phyloP scores from a whole-genome alignment of 2,888 invertebrate species.

The Zeuzera pyrina region DNA sequence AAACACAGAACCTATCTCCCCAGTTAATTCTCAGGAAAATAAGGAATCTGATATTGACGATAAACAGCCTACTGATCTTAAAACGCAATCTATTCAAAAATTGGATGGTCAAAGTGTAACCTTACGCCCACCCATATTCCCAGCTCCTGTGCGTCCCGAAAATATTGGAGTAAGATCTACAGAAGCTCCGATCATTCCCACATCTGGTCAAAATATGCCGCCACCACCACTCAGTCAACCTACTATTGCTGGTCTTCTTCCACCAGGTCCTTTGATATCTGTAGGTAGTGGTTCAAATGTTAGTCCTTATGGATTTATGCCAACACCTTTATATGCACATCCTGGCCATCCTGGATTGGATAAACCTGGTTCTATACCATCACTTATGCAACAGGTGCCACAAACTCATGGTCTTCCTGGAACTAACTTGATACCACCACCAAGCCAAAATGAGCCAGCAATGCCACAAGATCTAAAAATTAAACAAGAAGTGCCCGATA shows the following conservation, averaged over 20 bases:
- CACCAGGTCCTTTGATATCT: slow-evolving; percentile 74
- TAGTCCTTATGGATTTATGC: slow-evolving; percentile 76
- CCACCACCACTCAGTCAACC: slow-evolving; percentile 67
- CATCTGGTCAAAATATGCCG: slow-evolving; percentile 53
- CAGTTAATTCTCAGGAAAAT: slow-evolving; percentile 56
- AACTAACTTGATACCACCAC: slow-evolving; percentile 38
- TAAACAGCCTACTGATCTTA: slow-evolving; percentile 60
- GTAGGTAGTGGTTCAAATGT: slow-evolving; percentile 72
- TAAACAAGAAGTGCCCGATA: slow-evolving; percentile 69
- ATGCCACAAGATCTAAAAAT: slow-evolving; percentile 70
- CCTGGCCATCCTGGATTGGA: slow-evolving; percentile 48
- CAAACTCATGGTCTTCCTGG: slow-evolving; percentile 45
- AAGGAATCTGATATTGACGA: slow-evolving; percentile 60
- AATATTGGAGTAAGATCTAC: slow-evolving; percentile 51
- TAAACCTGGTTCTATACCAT: slow-evolving; percentile 51
- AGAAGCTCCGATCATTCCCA: slow-evolving; percentile 43
- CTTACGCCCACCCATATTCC: slow-evolving; percentile 45
- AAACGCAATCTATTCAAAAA: slow-evolving; percentile 52
- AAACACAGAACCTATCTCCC: slow-evolving; percentile 60
- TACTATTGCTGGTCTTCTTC: slow-evolving; percentile 69
- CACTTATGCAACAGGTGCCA: slow-evolving; percentile 53
- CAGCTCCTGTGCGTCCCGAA: slow-evolving; percentile 53
- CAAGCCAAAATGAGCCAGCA: slow-evolving; percentile 52
- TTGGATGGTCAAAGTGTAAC: slow-evolving; percentile 36
- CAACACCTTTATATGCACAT: slow-evolving; percentile 49